A percentile compares a stretch with the other conserved stretches of the same genome.
Evolutionary conservation across 1,140 invertebrate species (phyloP).

Genomic region (Cepaea nemoralis): DNA sequence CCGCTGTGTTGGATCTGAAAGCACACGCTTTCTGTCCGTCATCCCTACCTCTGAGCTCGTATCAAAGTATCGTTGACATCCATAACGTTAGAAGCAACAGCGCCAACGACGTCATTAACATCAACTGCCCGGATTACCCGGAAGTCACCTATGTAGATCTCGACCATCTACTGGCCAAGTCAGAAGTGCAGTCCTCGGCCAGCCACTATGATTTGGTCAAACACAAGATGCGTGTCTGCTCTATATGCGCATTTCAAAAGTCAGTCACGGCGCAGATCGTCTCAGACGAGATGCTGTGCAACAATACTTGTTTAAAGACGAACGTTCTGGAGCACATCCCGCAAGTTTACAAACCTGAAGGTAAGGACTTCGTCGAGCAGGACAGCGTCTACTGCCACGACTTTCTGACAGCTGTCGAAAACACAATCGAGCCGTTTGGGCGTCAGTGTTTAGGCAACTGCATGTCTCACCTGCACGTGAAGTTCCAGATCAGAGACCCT

Average conservation of each 20-base stretch:
- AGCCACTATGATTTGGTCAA: slow-evolving; percentile 40
- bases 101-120: slow-evolving; percentile 42
- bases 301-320: slow-evolving; percentile 40
- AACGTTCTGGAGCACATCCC: slow-evolving; percentile 17
- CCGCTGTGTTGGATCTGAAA: slow-evolving; percentile 27
- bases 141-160: slow-evolving; percentile 47
- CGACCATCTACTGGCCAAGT: slow-evolving; percentile 27
- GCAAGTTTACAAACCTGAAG: slow-evolving; percentile 22
- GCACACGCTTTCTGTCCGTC: slow-evolving; percentile 47
- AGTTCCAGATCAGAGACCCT: slow-evolving; percentile 38
- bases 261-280: slow-evolving; percentile 36
- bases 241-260: slow-evolving; percentile 47
- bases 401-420: slow-evolving; percentile 44
- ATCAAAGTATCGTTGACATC: slow-evolving; percentile 38
- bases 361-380: slow-evolving; percentile 35
- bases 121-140: slow-evolving; percentile 47
- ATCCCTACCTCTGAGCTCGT: slow-evolving; percentile 40
- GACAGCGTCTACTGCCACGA: slow-evolving; percentile 51
- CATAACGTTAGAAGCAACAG: neutral
- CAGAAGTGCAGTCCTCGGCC: slow-evolving; percentile 3
- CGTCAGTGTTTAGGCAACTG: slow-evolving; percentile 40
- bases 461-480: slow-evolving; percentile 43
- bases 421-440: slow-evolving; percentile 11
- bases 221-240: slow-evolving; percentile 45
- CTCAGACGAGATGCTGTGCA: slow-evolving; percentile 43